A percentile compares a stretch with the other conserved stretches of the same genome.
phyloP scores from a whole-genome alignment of 1,140 invertebrate species.

The Bilobella aurantiaca region DNA sequence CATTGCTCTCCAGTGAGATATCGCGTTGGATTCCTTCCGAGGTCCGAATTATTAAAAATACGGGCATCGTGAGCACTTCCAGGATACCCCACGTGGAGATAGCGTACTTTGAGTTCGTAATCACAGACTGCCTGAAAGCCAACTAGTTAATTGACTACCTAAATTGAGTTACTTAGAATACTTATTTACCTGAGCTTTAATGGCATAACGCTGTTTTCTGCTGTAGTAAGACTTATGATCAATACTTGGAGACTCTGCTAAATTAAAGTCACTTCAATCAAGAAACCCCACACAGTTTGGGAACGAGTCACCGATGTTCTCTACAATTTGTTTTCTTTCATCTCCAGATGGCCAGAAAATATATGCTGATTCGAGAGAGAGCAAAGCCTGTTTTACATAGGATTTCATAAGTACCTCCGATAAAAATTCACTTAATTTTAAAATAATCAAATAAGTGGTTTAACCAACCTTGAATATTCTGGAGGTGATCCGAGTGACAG shows the following conservation, averaged over 20 bases:
- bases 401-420: no score
- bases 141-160: not conserved
- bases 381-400: constrained; percentile 13
- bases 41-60: constrained; percentile 13
- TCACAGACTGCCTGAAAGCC: constrained; percentile 11
- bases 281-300: constrained; percentile 19
- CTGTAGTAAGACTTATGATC: constrained; percentile 18
- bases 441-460: not conserved
- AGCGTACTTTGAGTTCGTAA: not conserved
- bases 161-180: not conserved
- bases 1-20: constrained; percentile 10
- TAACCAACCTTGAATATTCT: constrained; percentile 9
- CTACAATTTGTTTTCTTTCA: not conserved
- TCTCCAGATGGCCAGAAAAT: constrained; percentile 8
- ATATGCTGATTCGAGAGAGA: not conserved
- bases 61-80: constrained; percentile 21
- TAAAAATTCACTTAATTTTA: no score
- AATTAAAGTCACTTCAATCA: constrained; percentile 16
- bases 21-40: not conserved
- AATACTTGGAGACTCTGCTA: constrained; percentile 11
- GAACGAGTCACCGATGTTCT: not conserved
- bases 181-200: constrained; percentile 13
- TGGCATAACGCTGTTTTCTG: constrained; percentile 19
- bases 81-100: constrained; percentile 20
- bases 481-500: not conserved